Base-by-base conservation (phyloP, 2,113 vertebrate genomes). In the Dasypus novemcinctus region DNA sequence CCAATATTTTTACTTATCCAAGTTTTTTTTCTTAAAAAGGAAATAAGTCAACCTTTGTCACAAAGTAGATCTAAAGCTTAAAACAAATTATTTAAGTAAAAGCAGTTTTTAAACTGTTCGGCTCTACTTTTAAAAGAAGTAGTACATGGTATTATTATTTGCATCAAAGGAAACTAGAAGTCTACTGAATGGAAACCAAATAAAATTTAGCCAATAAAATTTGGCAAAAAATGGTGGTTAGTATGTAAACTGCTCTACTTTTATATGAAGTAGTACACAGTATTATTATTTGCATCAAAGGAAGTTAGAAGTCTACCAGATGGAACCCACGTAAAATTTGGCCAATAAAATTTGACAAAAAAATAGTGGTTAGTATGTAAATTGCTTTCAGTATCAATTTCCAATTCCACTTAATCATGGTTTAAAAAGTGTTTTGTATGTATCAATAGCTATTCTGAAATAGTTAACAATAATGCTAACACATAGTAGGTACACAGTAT, bases 121-220 rank as follows among this genome's bases (percentile, higher is more conserved):
- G 38, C 1, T 41, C 74, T 64, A 69, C 10, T 38, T 52, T 79
- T 66, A 54, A 57, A 85, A 15, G 68, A 90, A 91, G 17, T 41
- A 91, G 46, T 13, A 38, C 10, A 82, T 8, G 59, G 27, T 23
- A 74, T 68, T 87, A 6, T 78, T 74, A 75, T 83, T 69, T n/a
- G 25, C 49, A 79, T 86, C 52, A 64, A 87, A 76, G 87, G 41
- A 87, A 95, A 79, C 36, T 66, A 68, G n/a, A 57, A 68, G 27
- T 84, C 38, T 71, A 46, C 20, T 78, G 36, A 71, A 64, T 85
- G 23, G n/a, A 93, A 69, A 12, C 15, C 79, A 96, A 78, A 59
- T 93, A 78, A 96, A 85, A 84, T 29, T 52, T 90, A 57, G 11
- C n/a, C 43, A 46, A 59, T 93, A 78, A 96, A 85, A 84, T 29